These are phyloP conservation scores for Nesoenas mayeri DNA, from an alignment of 2,113 vertebrate species.

Conservation along the genomic window DNA sequence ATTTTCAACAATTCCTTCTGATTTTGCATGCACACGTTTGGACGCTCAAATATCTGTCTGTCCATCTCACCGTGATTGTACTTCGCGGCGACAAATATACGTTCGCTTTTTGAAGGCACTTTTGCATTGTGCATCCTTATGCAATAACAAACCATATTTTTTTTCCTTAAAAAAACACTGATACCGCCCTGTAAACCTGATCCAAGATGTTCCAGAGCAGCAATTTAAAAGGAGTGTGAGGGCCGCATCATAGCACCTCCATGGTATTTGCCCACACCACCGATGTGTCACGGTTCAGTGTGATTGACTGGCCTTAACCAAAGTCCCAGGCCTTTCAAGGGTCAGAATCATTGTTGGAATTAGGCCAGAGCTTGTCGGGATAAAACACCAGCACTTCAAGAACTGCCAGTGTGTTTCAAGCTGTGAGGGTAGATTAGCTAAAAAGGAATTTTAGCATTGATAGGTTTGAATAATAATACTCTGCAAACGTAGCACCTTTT, in stretches of 20 bases:
- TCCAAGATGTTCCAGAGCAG: background rate
- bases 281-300: background rate
- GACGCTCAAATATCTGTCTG: background rate
- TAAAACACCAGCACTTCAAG: background rate
- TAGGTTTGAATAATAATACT: conserved; percentile 35
- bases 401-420: conserved; percentile 17
- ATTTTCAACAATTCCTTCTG: background rate
- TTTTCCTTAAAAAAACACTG: background rate
- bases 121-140: background rate
- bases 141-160: background rate
- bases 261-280: background rate
- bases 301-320: background rate
- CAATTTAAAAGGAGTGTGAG: background rate
- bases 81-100: background rate
- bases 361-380: background rate
- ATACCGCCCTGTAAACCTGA: background rate
- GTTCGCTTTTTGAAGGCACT: background rate
- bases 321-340: background rate
- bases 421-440: conserved; percentile 32
- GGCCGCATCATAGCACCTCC: background rate
- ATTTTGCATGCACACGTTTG: background rate
- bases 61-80: background rate
- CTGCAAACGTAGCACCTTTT: conserved; percentile 22
- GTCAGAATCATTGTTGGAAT: conserved; percentile 7
- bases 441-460: conserved; percentile 28